Percentiles rank a stretch among this genome's conserved stretches.
Conservation (phyloP, 2,888 invertebrate species). For the Eupithecia pulchellata region DNA sequence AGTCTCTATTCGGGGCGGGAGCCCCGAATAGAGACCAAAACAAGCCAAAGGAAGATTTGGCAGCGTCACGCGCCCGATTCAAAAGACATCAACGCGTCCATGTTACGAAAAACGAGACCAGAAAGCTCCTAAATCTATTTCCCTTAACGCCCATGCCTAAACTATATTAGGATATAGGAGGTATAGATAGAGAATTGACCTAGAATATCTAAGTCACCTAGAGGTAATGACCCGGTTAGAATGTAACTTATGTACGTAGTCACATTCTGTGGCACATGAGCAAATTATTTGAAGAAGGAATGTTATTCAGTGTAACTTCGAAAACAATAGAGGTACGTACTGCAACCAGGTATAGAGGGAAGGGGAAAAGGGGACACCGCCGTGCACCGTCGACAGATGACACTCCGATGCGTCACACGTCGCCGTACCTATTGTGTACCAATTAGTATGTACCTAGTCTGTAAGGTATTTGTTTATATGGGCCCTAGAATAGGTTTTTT, state of each 20-base stretch:
- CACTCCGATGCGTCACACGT: too few relatives aligned
- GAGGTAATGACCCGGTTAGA: not conserved
- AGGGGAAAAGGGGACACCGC: too few relatives aligned
- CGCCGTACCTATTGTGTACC: too few relatives aligned
- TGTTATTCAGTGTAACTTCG: not conserved
- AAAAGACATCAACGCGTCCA: not conserved
- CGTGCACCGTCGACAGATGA: too few relatives aligned
- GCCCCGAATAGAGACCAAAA: too few relatives aligned
- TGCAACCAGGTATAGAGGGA: too few relatives aligned
- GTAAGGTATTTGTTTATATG: too few relatives aligned
- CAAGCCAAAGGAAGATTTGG: not conserved
- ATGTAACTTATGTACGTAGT: too few relatives aligned
- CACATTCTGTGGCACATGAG: not conserved
- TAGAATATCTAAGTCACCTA: not conserved
- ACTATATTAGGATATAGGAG: too few relatives aligned
- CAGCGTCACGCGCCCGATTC: not conserved
- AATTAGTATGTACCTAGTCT: too few relatives aligned
- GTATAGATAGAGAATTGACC: not conserved
- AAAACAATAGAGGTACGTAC: too few relatives aligned
- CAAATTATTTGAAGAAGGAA: not conserved
- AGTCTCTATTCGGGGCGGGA: too few relatives aligned
- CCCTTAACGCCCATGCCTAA: not conserved
- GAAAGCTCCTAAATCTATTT: not conserved
- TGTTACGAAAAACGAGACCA: not conserved
- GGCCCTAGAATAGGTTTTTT: not conserved